These are phyloP conservation scores for Lycorma delicatula DNA, from an alignment of 1,140 invertebrate genomes.

Conservation along the genomic window DNA sequence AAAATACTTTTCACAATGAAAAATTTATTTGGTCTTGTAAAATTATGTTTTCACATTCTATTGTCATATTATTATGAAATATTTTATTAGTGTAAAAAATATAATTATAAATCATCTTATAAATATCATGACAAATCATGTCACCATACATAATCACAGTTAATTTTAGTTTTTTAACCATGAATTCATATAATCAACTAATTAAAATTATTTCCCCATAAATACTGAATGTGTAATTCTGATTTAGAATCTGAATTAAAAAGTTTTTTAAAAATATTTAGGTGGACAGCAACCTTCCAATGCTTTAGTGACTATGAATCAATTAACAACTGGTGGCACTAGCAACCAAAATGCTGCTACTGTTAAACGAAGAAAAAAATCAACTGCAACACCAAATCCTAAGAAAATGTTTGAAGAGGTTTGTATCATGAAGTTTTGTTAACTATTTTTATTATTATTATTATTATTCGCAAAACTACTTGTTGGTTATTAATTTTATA, in stretches of 20 bases:
- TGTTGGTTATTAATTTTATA: too few relatives aligned
- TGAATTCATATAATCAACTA: neutral
- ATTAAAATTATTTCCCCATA: neutral
- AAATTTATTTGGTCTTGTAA: too few relatives aligned
- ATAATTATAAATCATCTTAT: too few relatives aligned
- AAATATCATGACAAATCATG: too few relatives aligned
- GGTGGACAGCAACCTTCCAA: constrained; percentile 77
- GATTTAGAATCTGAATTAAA: neutral
- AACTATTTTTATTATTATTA: too few relatives aligned
- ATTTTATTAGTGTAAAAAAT: too few relatives aligned
- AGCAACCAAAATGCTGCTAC: constrained; percentile 52
- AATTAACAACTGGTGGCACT: constrained; percentile 54
- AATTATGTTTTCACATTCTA: too few relatives aligned
- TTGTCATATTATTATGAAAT: too few relatives aligned
- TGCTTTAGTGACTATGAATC: constrained; percentile 82
- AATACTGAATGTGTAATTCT: neutral
- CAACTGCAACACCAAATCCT: constrained; percentile 81
- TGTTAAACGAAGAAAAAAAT: constrained; percentile 85
- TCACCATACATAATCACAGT: too few relatives aligned
- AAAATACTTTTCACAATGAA: too few relatives aligned
- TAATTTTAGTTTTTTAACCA: neutral
- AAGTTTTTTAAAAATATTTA: constrained; percentile 27
- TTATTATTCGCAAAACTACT: too few relatives aligned
- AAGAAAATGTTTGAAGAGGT: constrained; percentile 98
- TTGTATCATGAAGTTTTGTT: too few relatives aligned